Evolutionary conservation across 2,888 invertebrate species (phyloP), one percentile per base, ranked within the genome.

Genomic region (Drosophila crucigera): DNA sequence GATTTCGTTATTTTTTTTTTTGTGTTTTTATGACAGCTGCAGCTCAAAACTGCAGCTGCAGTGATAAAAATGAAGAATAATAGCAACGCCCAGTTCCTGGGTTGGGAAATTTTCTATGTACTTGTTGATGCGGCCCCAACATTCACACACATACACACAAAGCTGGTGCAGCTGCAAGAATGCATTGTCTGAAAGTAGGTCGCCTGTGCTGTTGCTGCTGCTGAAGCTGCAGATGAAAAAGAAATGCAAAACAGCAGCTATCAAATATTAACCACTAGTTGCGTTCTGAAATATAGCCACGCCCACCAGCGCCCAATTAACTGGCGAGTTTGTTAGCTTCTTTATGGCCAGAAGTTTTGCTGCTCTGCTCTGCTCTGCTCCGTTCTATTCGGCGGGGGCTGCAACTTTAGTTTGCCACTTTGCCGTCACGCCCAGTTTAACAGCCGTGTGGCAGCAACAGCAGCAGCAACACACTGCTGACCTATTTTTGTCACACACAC

Each of bases 241-340:
- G 62, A 73, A 68, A 83, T 73, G 86, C 83, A 83, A 76, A 76
- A 69, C 59, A 73, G 66, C 73, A 72, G 79, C 68, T 74, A 88
- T 91, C 91, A 88, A 88, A 88, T 88, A 88, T 88, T 88, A 88
- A 88, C 88, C 88, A 88, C 88, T 81, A 88, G 88, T 88, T 88
- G 88, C 91, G 64, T 59, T 39, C 35, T 30, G 56, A 49, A n/a
- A 63, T 43, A 30, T 50, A 47, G 53, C 76, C 84, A 84, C 89
- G 88, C 88, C 90, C 87, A 83, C 84, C 19, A 61, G n/a, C 73
- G 67, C 73, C 83, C 85, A 87, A 84, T 84, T 84, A 89, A 84
- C 69, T 70, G 72, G 61, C 52, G 50, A 78, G 56, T 89, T 90
- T 83, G 60, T 39, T 68, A 80, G 81, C 78, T 64, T 68, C 68